Percentiles rank a stretch among this genome's conserved stretches.
These are phyloP conservation scores for Trichogramma evanescens DNA, from an alignment of 2,888 invertebrate species.

Conservation along the genomic window DNA sequence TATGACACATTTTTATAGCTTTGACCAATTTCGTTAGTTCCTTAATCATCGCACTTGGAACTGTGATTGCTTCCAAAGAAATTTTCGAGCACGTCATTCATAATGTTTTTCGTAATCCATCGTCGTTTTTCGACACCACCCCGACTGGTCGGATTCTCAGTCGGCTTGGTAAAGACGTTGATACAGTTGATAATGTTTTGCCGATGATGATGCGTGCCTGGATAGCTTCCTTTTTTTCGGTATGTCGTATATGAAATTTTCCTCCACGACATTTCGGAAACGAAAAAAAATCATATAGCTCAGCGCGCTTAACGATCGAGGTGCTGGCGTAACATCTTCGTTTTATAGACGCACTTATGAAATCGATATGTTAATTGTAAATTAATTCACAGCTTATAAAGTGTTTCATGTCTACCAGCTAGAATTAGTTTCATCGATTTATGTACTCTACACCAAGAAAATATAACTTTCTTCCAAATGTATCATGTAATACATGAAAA, in stretches of 20 bases:
- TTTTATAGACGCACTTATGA: too few species aligned
- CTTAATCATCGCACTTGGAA: constrained; percentile 54
- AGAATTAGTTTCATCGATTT: too few species aligned
- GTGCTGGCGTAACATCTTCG: too few species aligned
- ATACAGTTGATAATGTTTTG: constrained; percentile 58
- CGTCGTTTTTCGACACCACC: constrained; percentile 65
- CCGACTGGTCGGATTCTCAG: constrained; percentile 63
- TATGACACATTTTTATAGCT: constrained; percentile 39
- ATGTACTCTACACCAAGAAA: too few species aligned
- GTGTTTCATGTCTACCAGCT: too few species aligned
- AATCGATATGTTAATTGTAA: too few species aligned
- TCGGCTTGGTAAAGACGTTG: constrained; percentile 63
- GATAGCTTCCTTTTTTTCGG: constrained; percentile 39
- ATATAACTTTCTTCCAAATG: too few species aligned
- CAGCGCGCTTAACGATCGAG: too few species aligned
- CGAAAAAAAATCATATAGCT: too few species aligned
- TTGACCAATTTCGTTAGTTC: constrained; percentile 53
- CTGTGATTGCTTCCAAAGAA: constrained; percentile 54
- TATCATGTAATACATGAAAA: too few species aligned
- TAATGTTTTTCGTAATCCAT: constrained; percentile 57
- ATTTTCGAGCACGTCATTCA: constrained; percentile 56
- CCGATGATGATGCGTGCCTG: constrained; percentile 51
- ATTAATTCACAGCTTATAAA: too few species aligned
- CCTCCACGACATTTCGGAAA: too few species aligned
- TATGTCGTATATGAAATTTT: constrained; percentile 24